Base-by-base conservation (phyloP, 2,113 vertebrate species). In the Psammodynastes pulverulentus region DNA sequence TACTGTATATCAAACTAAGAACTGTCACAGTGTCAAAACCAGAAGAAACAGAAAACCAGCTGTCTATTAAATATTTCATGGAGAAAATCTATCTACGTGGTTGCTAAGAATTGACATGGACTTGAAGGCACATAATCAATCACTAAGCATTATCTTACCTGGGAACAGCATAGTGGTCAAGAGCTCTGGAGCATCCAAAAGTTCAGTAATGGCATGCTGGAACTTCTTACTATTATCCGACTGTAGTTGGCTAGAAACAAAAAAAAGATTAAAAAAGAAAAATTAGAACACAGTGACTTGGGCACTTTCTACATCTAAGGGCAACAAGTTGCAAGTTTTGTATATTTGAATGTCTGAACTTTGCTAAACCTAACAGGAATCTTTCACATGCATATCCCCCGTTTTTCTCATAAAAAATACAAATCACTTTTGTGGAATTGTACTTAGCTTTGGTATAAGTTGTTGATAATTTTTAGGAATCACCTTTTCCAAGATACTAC, bases 151-250 rank as follows among this genome's bases (percentile, higher is more conserved):
- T 56, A 13, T 86, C 97, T 52, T 94, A 99, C 98, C 98, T 98
- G 99, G 99, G 93, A 99, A 98, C 85, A 98, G 96, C 98, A 99
- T 98, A 46, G 99, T 99, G 91, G 98, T 98, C 84, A 99, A 97
- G 19, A 98, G 97, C 96, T 99, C 99, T 0, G 99, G 98, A 67
- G 98, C 98, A 95, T 98, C 98, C 97, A 99, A 96, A 97, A 98
- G 96, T 95, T 98, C 98, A 54, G 98, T 98, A 96, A 98, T 96
- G 94, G 98, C 97, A 88, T 97, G 98, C 96, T 99, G 98, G 97
- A 99, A 99, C 3, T 97, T 97, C 97, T 98, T 99, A 95, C 98
- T 98, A 96, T 96, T 96, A 94, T 97, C 97, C 29, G 98, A 98
- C 96, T 99, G 99, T 95, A 99, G 95, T 93, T 99, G 99, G 97